Evolutionary conservation across 2,888 invertebrate species (phyloP), one percentile per base, ranked within the genome.

Genomic region (Caenorhabditis sinica): DNA sequence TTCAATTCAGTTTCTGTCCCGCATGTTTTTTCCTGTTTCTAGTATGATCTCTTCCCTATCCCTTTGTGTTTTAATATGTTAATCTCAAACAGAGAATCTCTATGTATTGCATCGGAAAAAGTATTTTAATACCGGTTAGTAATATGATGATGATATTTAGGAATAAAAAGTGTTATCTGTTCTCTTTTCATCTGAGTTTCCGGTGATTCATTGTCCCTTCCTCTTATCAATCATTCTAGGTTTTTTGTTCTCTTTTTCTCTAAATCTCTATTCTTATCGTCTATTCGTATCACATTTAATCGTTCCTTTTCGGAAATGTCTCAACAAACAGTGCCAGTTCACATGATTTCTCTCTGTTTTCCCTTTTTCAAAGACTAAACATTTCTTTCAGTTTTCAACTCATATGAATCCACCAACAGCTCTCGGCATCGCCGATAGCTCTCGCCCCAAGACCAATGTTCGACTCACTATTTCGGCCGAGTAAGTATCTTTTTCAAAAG

Each of bases 391-490:
- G 56, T 2, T 17, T 20, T 30, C 15, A 23, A 45, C n/a, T 45
- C 13, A 53, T 17, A 82, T 82, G 81, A 68, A 74, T 36, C 77
- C 60, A 30, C 69, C 77, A 49, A 25, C 56, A 5, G 30, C 68
- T 17, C 17, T 73, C 49, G 83, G 74, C 3, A 58, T 83, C 9
- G 23, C 40, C 25, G 76, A 82, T 17, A 53, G 40, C 28, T 40
- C 72, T 5, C 49, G 82, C 15, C 82, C 82, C 2, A 76, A 83
- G 45, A 83, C 82, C 15, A 77, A 72, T 66, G 77, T 83, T 30
- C 20, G 82, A 17, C 66, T 83, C 17, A 83, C 76, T 0, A 68
- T 83, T 43, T 83, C 82, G 15, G 82, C 82, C 43, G 77, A 83
- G 82, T 83, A 15, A 49, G 73, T 80, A 66, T 49, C 2, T 20